Conservation (phyloP, 2,888 invertebrate species). For the Sepioteuthis lessoniana region DNA sequence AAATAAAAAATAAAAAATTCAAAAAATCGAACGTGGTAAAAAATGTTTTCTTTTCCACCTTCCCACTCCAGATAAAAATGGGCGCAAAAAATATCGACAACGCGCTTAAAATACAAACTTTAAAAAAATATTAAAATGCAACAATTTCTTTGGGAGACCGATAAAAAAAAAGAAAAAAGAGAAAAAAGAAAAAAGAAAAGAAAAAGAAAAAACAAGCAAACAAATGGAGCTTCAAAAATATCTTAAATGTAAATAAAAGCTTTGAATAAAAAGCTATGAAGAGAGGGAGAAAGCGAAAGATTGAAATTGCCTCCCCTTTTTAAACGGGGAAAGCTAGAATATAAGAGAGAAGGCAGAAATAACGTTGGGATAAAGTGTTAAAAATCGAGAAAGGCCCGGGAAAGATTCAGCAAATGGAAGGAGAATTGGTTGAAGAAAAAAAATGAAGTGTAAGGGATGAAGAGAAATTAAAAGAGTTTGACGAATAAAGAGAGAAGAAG, state of each 20-base stretch:
- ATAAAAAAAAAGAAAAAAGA: background rate
- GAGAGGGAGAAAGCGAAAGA: background rate
- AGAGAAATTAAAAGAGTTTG: background rate
- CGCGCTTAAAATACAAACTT: background rate
- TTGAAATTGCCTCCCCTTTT: background rate
- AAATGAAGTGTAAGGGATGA: background rate
- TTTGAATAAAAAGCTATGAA: background rate
- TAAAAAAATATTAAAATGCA: constrained; percentile 6
- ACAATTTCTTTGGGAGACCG: background rate
- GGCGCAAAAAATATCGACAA: background rate
- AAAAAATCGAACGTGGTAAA: too few species aligned
- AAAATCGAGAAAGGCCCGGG: background rate
- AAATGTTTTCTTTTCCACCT: too few species aligned
- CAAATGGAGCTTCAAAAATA: background rate
- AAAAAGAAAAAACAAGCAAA: background rate
- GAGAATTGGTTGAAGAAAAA: background rate
- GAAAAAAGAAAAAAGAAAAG: background rate
- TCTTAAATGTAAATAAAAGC: constrained; percentile 33
- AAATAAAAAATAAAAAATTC: too few species aligned
- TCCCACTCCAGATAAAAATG: too few species aligned
- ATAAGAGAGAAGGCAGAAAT: background rate
- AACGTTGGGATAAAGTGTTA: background rate
- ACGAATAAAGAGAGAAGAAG: background rate
- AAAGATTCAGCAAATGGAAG: background rate
- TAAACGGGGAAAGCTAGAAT: background rate